These are phyloP conservation scores for Chrysemys picta DNA, from an alignment of 2,113 vertebrate genomes.

Conservation along the genomic window DNA sequence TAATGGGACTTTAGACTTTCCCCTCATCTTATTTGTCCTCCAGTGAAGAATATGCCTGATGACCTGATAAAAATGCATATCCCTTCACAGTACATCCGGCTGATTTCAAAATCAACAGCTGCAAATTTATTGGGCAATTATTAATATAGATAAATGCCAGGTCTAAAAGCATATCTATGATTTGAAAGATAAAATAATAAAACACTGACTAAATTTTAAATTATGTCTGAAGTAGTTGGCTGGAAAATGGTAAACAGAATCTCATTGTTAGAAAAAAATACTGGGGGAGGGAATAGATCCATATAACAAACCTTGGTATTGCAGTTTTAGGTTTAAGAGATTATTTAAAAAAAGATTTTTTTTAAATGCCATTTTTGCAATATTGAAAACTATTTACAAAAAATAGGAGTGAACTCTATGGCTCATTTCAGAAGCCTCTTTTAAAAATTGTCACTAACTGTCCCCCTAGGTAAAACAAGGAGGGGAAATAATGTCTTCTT, in stretches of 20 bases:
- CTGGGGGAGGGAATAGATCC: background rate
- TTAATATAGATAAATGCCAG: background rate
- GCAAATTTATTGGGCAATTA: background rate
- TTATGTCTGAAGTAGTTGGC: background rate
- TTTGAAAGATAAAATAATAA: background rate
- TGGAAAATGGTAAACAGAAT: background rate
- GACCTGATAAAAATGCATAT: background rate
- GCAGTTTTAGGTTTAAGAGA: background rate
- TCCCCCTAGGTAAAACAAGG: background rate
- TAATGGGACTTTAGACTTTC: too few relatives aligned
- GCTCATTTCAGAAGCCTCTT: background rate
- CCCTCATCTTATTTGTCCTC: background rate
- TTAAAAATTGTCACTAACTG: background rate
- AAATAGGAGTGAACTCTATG: background rate
- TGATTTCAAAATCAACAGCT: background rate
- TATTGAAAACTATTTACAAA: background rate
- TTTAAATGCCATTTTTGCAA: background rate
- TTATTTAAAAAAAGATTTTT: accelerated
- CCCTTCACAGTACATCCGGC: background rate
- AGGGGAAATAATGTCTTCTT: background rate
- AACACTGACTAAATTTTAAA: background rate
- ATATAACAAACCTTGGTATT: background rate
- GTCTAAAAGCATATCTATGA: background rate
- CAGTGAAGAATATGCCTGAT: background rate
- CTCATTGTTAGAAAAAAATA: background rate